Evolutionary conservation across 35 echinoderm and acorn worm genomes (phyloP).

Genomic region (Strongylocentrotus purpuratus): DNA sequence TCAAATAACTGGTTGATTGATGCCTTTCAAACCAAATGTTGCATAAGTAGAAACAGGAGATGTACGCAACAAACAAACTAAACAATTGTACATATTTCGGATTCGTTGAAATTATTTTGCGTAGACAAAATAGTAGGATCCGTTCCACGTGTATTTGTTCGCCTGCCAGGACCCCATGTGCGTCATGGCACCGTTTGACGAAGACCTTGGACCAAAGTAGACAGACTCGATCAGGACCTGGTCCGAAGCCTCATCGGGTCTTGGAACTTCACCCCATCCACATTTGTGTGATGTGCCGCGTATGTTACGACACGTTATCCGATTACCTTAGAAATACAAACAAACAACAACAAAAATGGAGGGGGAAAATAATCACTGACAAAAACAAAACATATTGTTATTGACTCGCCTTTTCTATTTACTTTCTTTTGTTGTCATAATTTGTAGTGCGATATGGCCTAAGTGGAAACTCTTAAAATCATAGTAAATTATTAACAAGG

Average conservation of each 20-base stretch:
- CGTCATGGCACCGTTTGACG: not conserved
- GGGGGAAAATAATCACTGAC: too few species aligned
- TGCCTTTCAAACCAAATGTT: too few species aligned
- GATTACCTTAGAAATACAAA: not conserved
- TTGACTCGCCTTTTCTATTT: not conserved
- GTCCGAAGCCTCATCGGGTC: constrained; percentile 3
- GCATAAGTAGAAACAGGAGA: too few species aligned
- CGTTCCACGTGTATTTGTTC: constrained; percentile 14
- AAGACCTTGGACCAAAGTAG: constrained; percentile 51
- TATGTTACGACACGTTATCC: constrained; percentile 43
- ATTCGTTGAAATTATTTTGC: not conserved
- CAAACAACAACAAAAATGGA: too few species aligned
- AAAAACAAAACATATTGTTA: too few species aligned
- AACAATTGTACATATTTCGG: too few species aligned
- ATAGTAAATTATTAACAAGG: too few species aligned
- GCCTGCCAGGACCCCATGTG: not conserved
- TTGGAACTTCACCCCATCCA: constrained; percentile 12
- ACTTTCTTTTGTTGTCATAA: not conserved
- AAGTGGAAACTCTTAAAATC: too few species aligned
- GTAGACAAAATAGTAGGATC: constrained; percentile 32
- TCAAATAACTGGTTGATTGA: too few species aligned
- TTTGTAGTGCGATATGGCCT: too few species aligned
- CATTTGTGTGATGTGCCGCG: constrained; percentile 37
- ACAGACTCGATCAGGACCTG: constrained; percentile 53
- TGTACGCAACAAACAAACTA: not conserved